A percentile compares a stretch with the other conserved stretches of the same genome.
Evolutionary conservation across 2,888 invertebrate species (phyloP).

Genomic region (Calliphora vomitoria): DNA sequence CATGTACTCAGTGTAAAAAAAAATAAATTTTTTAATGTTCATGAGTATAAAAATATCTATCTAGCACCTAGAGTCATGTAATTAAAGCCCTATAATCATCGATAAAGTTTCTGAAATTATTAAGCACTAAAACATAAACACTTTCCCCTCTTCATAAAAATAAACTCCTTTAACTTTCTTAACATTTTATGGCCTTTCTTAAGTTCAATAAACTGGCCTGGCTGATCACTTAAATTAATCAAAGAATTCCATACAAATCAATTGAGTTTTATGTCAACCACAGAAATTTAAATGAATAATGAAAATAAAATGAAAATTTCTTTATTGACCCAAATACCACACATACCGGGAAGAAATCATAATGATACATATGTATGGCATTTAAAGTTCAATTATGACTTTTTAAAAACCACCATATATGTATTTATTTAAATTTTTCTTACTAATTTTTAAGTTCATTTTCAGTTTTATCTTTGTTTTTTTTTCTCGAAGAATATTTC

Average conservation of each 20-base stretch:
- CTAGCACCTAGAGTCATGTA: no score
- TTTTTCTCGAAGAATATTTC: not conserved
- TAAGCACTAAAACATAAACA: no score
- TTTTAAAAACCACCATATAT: not conserved
- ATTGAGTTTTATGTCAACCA: conserved; percentile 4
- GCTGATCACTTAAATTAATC: not conserved
- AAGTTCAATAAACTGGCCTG: not conserved
- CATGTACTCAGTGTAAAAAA: no score
- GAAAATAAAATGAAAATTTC: not conserved
- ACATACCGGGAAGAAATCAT: conserved; percentile 10
- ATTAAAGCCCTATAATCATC: no score
- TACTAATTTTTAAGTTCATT: not conserved
- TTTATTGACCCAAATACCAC: conserved; percentile 34
- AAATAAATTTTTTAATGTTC: no score
- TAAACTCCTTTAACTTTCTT: not conserved
- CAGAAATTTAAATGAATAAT: not conserved
- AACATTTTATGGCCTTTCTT: not conserved
- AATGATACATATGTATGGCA: not conserved
- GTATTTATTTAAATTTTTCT: not conserved
- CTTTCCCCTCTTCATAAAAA: not conserved
- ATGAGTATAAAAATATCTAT: no score
- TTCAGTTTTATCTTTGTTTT: not conserved
- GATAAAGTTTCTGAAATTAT: no score
- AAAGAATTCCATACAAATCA: not conserved
- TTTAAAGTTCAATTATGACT: conserved; percentile 17